phyloP scores from a whole-genome alignment of 2,888 invertebrate genomes.

The Lasioglossum oenotherae region DNA sequence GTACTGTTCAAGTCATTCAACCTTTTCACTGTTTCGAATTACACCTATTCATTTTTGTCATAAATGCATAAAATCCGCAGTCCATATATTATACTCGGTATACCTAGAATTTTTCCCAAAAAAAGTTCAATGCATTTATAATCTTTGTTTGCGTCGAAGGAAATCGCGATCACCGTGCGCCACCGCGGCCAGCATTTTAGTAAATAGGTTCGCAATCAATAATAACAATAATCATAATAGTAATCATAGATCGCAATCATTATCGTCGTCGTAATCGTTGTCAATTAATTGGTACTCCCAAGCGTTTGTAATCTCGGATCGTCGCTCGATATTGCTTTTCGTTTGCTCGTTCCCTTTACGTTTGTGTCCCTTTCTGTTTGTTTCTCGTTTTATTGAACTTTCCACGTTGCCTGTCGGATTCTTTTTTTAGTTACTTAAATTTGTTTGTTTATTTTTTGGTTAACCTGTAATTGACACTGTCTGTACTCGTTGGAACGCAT shows the following conservation, averaged over 20 bases:
- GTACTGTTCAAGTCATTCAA: no score
- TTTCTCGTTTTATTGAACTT: neutral
- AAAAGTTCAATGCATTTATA: neutral
- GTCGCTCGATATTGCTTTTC: slow-evolving; percentile 61
- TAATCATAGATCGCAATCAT: slow-evolving; percentile 62
- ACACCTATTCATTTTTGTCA: no score
- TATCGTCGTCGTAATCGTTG: slow-evolving; percentile 56
- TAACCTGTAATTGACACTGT: slow-evolving; percentile 74
- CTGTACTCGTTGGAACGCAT: slow-evolving; percentile 71
- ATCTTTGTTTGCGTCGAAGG: neutral
- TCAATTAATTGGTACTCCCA: slow-evolving; percentile 57
- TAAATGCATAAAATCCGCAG: no score
- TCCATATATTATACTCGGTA: neutral
- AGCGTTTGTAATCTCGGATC: slow-evolving; percentile 58
- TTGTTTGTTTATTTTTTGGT: slow-evolving; percentile 4
- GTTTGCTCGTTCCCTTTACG: slow-evolving; percentile 26
- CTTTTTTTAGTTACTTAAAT: neutral
- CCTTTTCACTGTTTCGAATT: no score
- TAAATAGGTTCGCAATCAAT: slow-evolving; percentile 63
- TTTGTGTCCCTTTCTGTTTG: neutral
- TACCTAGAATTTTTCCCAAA: neutral
- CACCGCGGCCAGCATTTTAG: slow-evolving; percentile 57
- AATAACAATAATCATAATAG: slow-evolving; percentile 64
- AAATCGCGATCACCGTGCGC: slow-evolving; percentile 25
- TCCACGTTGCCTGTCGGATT: slow-evolving; percentile 24